Evolutionary conservation across 2,888 invertebrate genomes (phyloP).

Genomic region (Ptilodon capucinus): DNA sequence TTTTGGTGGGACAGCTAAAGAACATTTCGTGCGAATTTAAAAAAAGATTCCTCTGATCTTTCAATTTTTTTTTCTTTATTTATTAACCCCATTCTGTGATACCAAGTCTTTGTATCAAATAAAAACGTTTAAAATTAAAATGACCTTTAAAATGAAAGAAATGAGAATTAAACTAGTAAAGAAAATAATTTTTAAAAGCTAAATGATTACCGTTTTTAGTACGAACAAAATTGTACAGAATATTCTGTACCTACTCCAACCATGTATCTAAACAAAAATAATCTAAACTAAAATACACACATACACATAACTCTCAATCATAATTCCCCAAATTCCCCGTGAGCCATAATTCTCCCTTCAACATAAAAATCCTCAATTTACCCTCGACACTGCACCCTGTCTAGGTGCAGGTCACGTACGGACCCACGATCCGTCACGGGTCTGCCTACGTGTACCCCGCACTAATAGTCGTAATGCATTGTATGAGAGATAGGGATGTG

Average conservation of each 20-base stretch:
- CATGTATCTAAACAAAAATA: not conserved
- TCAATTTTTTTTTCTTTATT: too few relatives aligned
- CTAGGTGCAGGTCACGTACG: slow-evolving; percentile 20
- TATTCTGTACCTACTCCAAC: too few relatives aligned
- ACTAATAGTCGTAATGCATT: not conserved
- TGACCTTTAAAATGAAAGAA: too few relatives aligned
- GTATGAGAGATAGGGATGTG: not conserved
- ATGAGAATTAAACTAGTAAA: too few relatives aligned
- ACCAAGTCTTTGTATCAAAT: too few relatives aligned
- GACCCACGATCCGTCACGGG: slow-evolving; percentile 25
- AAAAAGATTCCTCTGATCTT: not conserved
- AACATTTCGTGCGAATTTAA: not conserved
- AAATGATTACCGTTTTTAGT: too few relatives aligned
- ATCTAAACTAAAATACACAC: too few relatives aligned
- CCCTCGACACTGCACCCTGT: not conserved
- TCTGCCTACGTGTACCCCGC: not conserved
- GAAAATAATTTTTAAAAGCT: too few relatives aligned
- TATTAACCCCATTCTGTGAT: too few relatives aligned
- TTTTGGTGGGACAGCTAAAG: not conserved
- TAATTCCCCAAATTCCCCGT: not conserved
- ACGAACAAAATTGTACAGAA: too few relatives aligned
- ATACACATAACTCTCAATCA: not conserved
- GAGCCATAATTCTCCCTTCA: slow-evolving; percentile 10
- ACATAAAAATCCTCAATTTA: slow-evolving; percentile 15
- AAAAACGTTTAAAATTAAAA: too few relatives aligned